A percentile compares a stretch with the other conserved stretches of the same genome.
Evolutionary conservation across 2,888 invertebrate species (phyloP).

Genomic region (Electrophaes corylata): DNA sequence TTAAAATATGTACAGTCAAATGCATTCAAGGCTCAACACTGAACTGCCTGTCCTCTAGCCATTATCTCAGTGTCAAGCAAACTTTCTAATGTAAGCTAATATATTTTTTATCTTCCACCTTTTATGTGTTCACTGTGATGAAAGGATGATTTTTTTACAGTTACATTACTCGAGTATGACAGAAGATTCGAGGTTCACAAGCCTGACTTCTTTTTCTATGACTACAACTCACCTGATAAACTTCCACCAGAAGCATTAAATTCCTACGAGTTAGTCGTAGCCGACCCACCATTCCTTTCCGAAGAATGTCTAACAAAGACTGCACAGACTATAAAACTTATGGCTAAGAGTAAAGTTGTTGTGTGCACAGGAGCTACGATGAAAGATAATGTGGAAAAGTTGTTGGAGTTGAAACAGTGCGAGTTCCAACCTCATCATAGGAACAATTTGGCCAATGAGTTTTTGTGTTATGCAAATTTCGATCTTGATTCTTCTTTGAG

Average conservation of each 20-base stretch:
- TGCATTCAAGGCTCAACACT: no score
- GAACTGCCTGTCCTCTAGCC: no score
- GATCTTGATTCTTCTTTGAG: conserved; percentile 83
- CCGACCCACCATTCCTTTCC: conserved; percentile 97
- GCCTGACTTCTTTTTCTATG: conserved; percentile 92
- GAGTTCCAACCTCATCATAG: conserved; percentile 91
- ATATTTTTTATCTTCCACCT: no score
- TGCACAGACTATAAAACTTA: conserved; percentile 89
- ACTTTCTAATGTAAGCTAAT: no score
- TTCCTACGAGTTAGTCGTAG: conserved; percentile 92
- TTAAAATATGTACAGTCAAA: no score
- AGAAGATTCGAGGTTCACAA: conserved; percentile 91
- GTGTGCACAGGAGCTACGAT: conserved; percentile 95
- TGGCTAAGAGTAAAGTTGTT: conserved; percentile 90
- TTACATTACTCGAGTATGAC: conserved; percentile 93
- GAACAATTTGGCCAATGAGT: conserved; percentile 96
- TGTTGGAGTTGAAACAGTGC: conserved; percentile 87
- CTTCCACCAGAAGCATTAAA: conserved; percentile 84
- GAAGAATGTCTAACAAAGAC: conserved; percentile 96
- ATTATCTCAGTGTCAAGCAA: no score
- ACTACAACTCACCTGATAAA: conserved; percentile 92
- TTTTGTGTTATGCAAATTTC: conserved; percentile 95
- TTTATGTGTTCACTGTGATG: not conserved
- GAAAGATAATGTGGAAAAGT: conserved; percentile 86
- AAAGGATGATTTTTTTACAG: conserved; percentile 75